Evolutionary conservation across 2,888 invertebrate genomes (phyloP), one percentile per base, ranked within the genome.

Genomic region (Eremobia ochroleuca): DNA sequence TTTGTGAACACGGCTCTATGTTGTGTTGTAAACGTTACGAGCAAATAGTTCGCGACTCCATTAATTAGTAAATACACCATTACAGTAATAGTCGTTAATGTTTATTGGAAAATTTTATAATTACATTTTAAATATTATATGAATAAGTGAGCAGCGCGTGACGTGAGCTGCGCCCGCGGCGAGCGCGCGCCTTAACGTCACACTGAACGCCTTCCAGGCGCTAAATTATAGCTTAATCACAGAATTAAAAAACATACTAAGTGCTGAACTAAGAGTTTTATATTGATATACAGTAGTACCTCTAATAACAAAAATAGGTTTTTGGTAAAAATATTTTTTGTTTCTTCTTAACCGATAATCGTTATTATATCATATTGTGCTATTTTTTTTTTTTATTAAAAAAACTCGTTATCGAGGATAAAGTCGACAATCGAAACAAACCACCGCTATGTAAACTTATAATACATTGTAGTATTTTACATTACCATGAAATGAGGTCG

Each of bases 251-350:
- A 93, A 92, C 92, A 92, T 92, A 91, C 92, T 92, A 92, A 92
- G 91, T 91, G 92, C 91, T 91, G 93, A 91, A 92, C 93, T 94
- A 93, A 91, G 90, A 90, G 91, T 94, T 92, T 91, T 90, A 93
- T 89, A 94, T 90, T 91, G 90, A 91, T 93, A 93, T 93, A 94
- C 92, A 93, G 93, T 94, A 93, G 93, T 94, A 89, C 46, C 37
- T 92, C 92, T 94, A 93, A 94, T 95, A 96, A 96, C 93, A 95
- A 96, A 96, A 96, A 95, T 95, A 95, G 90, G 91, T 90, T 95
- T 94, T 94, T 94, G 94, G 94, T 93, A 94, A 95, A 96, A 94
- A 94, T 94, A 93, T 94, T 93, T 91, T 93, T 93, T 87, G 90
- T 90, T 91, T 92, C 88, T 91, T 91, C 93, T 94, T 94, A 94